phyloP scores from a whole-genome alignment of 30 jellyfish, hydroid and myxozoan genomes.

The Mastigias papua region DNA sequence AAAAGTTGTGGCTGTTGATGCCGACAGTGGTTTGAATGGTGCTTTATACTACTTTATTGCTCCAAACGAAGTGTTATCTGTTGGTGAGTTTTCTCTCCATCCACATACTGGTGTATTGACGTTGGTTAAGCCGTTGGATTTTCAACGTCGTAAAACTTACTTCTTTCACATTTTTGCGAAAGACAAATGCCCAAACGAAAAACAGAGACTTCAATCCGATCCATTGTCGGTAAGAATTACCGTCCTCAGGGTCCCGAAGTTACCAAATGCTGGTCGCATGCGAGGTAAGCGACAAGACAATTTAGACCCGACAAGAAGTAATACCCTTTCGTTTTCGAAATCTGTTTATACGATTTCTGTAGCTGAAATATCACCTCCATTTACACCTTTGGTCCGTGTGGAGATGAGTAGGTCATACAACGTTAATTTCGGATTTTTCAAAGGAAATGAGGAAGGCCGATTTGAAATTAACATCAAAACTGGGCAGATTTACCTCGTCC shows the following conservation, averaged over 20 bases:
- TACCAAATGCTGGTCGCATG: slow-evolving; percentile 31
- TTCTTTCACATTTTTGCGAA: slow-evolving; percentile 60
- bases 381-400: slow-evolving; percentile 68
- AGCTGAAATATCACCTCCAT: slow-evolving; percentile 85
- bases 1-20: slow-evolving; percentile 61
- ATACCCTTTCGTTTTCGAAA: slow-evolving; percentile 20
- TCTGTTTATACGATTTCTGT: slow-evolving; percentile 31
- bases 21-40: slow-evolving; percentile 80
- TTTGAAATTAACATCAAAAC: slow-evolving; percentile 79
- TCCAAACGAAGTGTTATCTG: slow-evolving; percentile 34
- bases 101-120: slow-evolving; percentile 77
- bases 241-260: slow-evolving; percentile 7
- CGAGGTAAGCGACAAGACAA: slow-evolving; percentile 55
- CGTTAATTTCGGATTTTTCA: slow-evolving; percentile 66
- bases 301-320: not conserved
- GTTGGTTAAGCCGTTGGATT: slow-evolving; percentile 65
- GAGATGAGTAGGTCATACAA: slow-evolving; percentile 6
- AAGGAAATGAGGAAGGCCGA: slow-evolving; percentile 81
- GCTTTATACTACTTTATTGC: slow-evolving; percentile 61
- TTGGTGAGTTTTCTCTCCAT: slow-evolving; percentile 67
- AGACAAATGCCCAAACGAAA: slow-evolving; percentile 60
- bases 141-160: slow-evolving; percentile 5
- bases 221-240: slow-evolving; percentile 61
- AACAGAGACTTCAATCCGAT: slow-evolving; percentile 30
- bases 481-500: slow-evolving; percentile 74